Evolutionary conservation across 2,797 vertebrate genomes (phyloP).

Genomic region (Chelmon rostratus): DNA sequence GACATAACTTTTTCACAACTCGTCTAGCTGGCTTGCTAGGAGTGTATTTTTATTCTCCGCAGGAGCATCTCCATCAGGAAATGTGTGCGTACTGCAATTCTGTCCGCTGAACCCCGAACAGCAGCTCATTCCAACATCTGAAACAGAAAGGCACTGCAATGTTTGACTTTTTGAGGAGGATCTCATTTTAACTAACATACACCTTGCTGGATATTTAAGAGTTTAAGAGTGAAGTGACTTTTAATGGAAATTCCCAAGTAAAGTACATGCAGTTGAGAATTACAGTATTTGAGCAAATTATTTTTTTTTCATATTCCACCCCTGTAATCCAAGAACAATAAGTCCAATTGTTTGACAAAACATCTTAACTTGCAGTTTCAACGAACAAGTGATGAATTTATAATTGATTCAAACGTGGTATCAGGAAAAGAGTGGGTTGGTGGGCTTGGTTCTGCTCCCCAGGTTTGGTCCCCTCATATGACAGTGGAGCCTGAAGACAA

Average conservation of each 20-base stretch:
- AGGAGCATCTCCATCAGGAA: conserved; percentile 76
- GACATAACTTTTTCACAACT: conserved; percentile 79
- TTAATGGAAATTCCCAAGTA: not conserved
- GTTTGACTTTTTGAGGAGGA: not conserved
- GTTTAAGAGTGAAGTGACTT: not conserved
- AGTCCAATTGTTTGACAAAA: not conserved
- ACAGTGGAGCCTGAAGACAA: not conserved
- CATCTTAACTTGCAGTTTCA: not conserved
- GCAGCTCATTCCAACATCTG: not conserved
- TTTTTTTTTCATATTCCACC: not conserved
- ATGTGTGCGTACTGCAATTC: conserved; percentile 69
- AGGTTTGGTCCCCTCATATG: not conserved
- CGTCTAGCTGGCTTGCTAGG: conserved; percentile 65
- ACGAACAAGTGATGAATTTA: not conserved
- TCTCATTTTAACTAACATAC: not conserved
- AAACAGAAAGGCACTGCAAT: not conserved
- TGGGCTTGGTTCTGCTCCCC: not conserved
- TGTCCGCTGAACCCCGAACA: conserved; percentile 44
- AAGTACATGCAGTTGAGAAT: not conserved
- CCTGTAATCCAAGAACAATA: not conserved
- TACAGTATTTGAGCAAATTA: not conserved
- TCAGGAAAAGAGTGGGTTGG: not conserved
- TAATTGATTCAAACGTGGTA: not conserved
- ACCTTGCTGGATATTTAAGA: not conserved
- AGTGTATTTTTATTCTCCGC: conserved; percentile 74